Base-by-base conservation (phyloP, 2,888 invertebrate species). In the Oxyteleia sp. region DNA sequence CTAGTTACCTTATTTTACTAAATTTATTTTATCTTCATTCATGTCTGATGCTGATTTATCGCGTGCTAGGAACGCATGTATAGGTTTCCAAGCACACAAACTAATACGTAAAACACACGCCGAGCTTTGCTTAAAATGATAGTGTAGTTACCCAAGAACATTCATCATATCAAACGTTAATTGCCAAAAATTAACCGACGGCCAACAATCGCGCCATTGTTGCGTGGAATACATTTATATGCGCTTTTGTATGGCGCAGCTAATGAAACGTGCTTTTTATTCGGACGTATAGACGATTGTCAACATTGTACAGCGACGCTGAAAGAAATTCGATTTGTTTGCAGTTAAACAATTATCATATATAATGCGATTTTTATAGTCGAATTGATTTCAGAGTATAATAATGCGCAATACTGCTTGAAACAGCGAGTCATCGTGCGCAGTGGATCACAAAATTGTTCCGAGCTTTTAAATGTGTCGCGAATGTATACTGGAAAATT, bases 21-120 rank as follows among this genome's bases (percentile, higher is more conserved):
- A 20, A 72, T 80, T 72, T 80, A 72, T 80, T 80, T 41, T 49
- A 5, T 26, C 72, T 64, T 72, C 72, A 72, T 66, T 80, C 45
- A 43, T 61, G 43, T 23, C 49, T 35, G 47, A 64, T 26, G 1
- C 43, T 29, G 49, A 64, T 57, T 8, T 55, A 63, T 74, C 32
- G 53, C 57, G 47, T 64, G 75, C 55, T 38, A 35, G 18, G 18
- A 63, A 20, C 20, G 55, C 45, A 45, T 35, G 45, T 32, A 63
- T 18, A 45, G 23, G 45, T 32, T 16, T 18, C 32, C 32, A 64
- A 45, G 32, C 63, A 47, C 23, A 20, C 20, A 26, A n/a, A 74
- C 38, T 47, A 51, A 55, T 63, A 45, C 38, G 32, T 26, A 61
- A 64, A 72, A 61, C 55, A 26, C 63, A 11, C 35, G 26, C 51